Evolutionary conservation across 2,113 vertebrate genomes (phyloP).

Genomic region (Barnardius zonarius): DNA sequence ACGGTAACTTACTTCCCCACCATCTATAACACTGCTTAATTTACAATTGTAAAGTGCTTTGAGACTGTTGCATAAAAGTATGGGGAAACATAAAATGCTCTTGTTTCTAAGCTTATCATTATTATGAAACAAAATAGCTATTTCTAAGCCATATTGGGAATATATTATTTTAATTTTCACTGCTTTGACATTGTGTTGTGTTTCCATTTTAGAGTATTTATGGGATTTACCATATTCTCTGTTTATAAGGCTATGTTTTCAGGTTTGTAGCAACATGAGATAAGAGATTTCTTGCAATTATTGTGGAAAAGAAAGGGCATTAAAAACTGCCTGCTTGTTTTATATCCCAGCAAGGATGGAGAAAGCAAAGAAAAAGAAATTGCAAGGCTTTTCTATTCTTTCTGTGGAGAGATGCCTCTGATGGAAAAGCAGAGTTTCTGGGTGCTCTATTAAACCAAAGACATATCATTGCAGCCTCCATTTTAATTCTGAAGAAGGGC

Average conservation of each 20-base stretch:
- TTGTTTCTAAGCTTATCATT: conserved; percentile 14
- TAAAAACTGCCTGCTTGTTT: background rate
- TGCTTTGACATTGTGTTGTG: background rate
- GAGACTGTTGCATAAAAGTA: background rate
- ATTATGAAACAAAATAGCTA: background rate
- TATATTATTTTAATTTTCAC: conserved; percentile 5
- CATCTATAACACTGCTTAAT: background rate
- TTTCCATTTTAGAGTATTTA: conserved; percentile 2
- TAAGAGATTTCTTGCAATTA: background rate
- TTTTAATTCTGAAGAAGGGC: background rate
- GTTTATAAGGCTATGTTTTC: background rate
- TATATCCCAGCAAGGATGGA: background rate
- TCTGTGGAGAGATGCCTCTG: background rate
- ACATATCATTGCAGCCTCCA: background rate
- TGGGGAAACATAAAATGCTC: background rate
- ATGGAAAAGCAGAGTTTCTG: background rate
- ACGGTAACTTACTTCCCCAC: background rate
- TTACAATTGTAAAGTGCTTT: background rate
- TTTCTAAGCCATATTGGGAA: background rate
- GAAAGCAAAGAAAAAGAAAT: background rate
- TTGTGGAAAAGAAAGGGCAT: background rate
- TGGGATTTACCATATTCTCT: background rate
- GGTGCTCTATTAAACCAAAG: conserved; percentile 36
- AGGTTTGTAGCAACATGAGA: background rate
- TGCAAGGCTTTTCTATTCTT: background rate